Evolutionary conservation across 2,797 vertebrate species (phyloP).

Genomic region (Zalophus californianus): DNA sequence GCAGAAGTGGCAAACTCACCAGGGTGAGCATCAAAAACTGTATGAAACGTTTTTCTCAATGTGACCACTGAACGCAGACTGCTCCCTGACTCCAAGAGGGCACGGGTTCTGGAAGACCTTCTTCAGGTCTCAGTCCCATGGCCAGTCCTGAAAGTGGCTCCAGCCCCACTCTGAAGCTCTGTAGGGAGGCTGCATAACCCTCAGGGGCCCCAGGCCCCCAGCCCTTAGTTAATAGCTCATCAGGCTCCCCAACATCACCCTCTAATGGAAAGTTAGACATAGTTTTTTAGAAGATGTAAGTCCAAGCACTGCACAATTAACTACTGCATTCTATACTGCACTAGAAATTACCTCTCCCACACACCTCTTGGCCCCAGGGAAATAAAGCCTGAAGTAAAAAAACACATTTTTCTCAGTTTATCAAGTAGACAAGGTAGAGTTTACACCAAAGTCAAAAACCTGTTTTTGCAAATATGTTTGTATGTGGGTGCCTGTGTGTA

Average conservation of each 20-base stretch:
- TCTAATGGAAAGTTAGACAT: neutral
- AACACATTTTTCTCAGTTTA: constrained; percentile 13
- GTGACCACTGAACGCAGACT: neutral
- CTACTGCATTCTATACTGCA: neutral
- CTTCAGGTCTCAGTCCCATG: neutral
- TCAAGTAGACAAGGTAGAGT: neutral
- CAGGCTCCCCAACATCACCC: neutral
- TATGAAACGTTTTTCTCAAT: neutral
- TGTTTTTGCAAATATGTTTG: neutral
- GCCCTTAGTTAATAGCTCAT: neutral
- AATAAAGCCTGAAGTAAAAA: neutral
- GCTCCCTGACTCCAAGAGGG: neutral
- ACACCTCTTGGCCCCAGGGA: neutral
- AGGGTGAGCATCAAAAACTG: neutral
- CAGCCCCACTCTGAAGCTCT: neutral
- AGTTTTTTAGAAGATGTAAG: neutral
- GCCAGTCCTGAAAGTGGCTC: neutral
- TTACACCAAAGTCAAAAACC: neutral
- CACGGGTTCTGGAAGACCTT: neutral
- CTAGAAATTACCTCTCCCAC: neutral
- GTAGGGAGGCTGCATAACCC: neutral
- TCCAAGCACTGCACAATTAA: neutral
- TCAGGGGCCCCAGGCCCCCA: neutral
- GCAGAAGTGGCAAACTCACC: neutral
- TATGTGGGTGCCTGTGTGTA: neutral